Evolutionary conservation across 1,140 invertebrate genomes (phyloP).

Genomic region (Drosophila pseudoobscura): DNA sequence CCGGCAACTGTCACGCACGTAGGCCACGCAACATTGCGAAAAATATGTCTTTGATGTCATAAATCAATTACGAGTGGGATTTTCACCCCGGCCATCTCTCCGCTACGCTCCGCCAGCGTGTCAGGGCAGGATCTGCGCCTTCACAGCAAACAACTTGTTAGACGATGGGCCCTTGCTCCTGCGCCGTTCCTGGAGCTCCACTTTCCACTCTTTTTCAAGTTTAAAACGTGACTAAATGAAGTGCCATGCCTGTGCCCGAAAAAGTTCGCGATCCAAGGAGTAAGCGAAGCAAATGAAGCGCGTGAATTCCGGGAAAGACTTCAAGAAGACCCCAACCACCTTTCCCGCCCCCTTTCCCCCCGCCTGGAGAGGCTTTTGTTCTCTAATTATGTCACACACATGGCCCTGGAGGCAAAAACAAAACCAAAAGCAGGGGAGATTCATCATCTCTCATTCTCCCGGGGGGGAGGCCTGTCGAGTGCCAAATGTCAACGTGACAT

Average conservation of each 20-base stretch:
- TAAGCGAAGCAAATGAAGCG: slow-evolving; percentile 59
- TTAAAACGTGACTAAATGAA: slow-evolving; percentile 71
- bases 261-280: slow-evolving; percentile 27
- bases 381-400: slow-evolving; percentile 68
- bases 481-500: slow-evolving; percentile 66
- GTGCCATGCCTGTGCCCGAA: background rate
- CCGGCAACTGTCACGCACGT: slow-evolving; percentile 78
- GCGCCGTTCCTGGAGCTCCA: background rate
- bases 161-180: slow-evolving; percentile 23
- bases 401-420: slow-evolving; percentile 4
- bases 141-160: slow-evolving; percentile 72
- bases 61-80: slow-evolving; percentile 81
- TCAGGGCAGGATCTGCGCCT: slow-evolving; percentile 55
- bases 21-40: slow-evolving; percentile 83
- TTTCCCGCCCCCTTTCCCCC: background rate
- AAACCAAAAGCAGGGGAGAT: slow-evolving; percentile 12
- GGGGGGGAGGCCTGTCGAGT: slow-evolving; percentile 30
- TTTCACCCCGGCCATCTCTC: slow-evolving; percentile 22
- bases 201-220: slow-evolving; percentile 54
- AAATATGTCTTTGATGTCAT: slow-evolving; percentile 83
- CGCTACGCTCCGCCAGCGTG: background rate
- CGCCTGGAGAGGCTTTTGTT: slow-evolving; percentile 49
- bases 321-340: background rate
- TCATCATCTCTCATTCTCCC: slow-evolving; percentile 20
- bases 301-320: slow-evolving; percentile 23